Percentiles rank a stretch among this genome's conserved stretches.
phyloP scores from a whole-genome alignment of 2,797 vertebrate species.

The Melanogrammus aeglefinus region DNA sequence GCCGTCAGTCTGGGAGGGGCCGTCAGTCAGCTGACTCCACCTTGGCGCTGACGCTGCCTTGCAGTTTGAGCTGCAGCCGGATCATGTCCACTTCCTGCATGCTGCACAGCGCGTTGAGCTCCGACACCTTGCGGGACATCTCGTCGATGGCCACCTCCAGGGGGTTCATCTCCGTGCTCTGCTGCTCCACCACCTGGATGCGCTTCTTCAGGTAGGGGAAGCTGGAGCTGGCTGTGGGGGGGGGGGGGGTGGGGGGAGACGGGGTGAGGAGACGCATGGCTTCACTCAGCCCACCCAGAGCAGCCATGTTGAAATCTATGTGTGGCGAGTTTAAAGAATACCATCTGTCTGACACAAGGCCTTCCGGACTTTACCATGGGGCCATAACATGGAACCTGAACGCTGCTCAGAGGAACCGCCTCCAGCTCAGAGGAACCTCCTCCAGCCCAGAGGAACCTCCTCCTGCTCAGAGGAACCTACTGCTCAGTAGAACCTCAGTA shows the following conservation, averaged over 20 bases:
- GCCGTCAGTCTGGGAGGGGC: background rate
- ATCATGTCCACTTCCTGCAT: slow-evolving; percentile 99
- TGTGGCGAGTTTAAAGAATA: background rate
- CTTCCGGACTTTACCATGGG: no score
- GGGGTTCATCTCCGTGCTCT: slow-evolving; percentile 93
- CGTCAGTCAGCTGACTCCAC: slow-evolving; percentile 52
- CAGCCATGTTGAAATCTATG: background rate
- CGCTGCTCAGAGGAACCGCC: no score
- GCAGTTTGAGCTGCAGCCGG: slow-evolving; percentile 93
- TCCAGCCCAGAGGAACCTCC: no score
- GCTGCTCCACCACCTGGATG: slow-evolving; percentile 93
- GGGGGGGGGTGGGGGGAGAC: background rate
- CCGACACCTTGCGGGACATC: slow-evolving; percentile 95
- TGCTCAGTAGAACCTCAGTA: no score
- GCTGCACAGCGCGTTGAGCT: slow-evolving; percentile 93
- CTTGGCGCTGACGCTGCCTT: slow-evolving; percentile 97
- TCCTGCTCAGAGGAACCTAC: no score
- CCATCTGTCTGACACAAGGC: no score
- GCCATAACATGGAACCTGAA: no score
- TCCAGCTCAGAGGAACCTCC: no score
- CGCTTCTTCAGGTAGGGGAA: slow-evolving; percentile 98
- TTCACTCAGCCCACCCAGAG: background rate
- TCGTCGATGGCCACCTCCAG: slow-evolving; percentile 98
- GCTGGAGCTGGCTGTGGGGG: slow-evolving; percentile 81
- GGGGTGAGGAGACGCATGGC: background rate